Evolutionary conservation across 2,797 vertebrate genomes (phyloP), one percentile per base, ranked within the genome.

Genomic region (Scomberomorus guttatus): DNA sequence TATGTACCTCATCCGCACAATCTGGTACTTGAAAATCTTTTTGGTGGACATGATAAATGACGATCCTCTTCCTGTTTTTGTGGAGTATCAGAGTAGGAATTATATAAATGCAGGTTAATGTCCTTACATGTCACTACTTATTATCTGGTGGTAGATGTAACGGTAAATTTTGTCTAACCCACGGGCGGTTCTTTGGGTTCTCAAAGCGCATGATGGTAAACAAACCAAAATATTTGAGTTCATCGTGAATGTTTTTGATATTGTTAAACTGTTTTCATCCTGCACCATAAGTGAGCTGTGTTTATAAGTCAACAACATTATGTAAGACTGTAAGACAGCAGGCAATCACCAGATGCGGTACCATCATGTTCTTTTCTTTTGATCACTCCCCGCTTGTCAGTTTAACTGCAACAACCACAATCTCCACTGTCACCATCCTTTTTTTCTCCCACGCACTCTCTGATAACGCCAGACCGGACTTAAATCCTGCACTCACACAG

Each of bases 241-340:
- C 20, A 13, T 67, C 34, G 54, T 57, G 44, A 37, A 20, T 20
- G 14, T 52, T 75, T 69, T 54, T 48, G 11, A 54, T 60, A 25
- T n/a, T 79, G 56, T 65, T 63, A 58, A 75, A 79, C 51, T 42
- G 51, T 54, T 86, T 64, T 70, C 46, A 74, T 75, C 44, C 56
- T 22, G 12, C 63, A 44, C 20, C 51, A 65, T 46, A 56, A 69
- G 64, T 62, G 57, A 82, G 81, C 77, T 7, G 39, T 79, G 66
- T 88, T 90, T 86, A 76, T 81, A 79, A 79, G 56, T 74, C 66
- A 66, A 72, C 66, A 72, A 10, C 37, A 72, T 92, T 88, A 89
- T 76, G 82, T 87, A 90, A 90, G 62, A 56, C 42, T 24, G 11
- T 61, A 70, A 84, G 77, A 89, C 85, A 89, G 85, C 82, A 80